Base-by-base conservation (phyloP, 2,113 vertebrate genomes). In the Raja brachyura region DNA sequence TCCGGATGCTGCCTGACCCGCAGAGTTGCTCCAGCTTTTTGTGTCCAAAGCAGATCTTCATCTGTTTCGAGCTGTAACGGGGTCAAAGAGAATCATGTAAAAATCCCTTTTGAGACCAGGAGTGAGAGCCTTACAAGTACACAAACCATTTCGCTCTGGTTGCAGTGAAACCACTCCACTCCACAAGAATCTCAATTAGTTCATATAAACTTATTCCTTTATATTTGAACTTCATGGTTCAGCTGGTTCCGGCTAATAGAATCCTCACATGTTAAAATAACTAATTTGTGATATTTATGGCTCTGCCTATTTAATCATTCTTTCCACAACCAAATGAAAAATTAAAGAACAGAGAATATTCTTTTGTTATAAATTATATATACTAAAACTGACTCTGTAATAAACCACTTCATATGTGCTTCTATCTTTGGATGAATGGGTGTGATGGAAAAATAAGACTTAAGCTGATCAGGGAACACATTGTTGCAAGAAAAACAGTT, bases 1-100 rank as follows among this genome's bases (percentile, higher is more conserved):
- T 48, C 39, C 39, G 3, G 39, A 48, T 48, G 39, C 39, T 48
- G 39, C 3, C 39, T 48, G 39, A 48, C 39, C 39, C 39, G 39
- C 39, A 0, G 39, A 48, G 39, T 48, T 48, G 39, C 39, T 48
- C 39, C 39, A 3, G 39, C 39, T 48, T 48, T 48, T 48, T 48
- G 39, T 48, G 39, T 48, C 39, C 39, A 92, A 22, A 92, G n/a
- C 66, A 92, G 88, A 48, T 73, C 48, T 70, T 25, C 33, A 92
- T 39, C 31, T 73, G 33, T 73, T 73, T 92, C 25, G 68, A 92
- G 39, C 28, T 70, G 68, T 73, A 92, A 92, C 31, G 73, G 90
- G 90, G 56, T 92, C 68, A 70, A 73, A 74, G 25, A 48, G 90
- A 92, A 73, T 92, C 90, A 73, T 92, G 66, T 48, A 92, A 73